phyloP scores from a whole-genome alignment of 2,888 invertebrate genomes.

The Oxyteleia sp. region DNA sequence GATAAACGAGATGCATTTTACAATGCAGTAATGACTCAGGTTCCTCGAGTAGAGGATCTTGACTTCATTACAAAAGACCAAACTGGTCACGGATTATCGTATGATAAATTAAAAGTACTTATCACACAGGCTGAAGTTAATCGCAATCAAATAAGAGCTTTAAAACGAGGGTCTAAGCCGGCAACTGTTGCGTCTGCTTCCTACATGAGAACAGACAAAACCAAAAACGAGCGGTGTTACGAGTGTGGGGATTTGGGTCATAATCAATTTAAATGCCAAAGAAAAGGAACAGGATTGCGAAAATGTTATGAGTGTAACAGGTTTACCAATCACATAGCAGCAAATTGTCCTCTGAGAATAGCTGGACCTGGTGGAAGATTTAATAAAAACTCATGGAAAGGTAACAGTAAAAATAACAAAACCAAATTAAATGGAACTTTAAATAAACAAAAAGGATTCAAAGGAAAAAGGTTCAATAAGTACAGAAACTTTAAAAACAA shows the following conservation, averaged over 20 bases:
- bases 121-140: slow-evolving; percentile 17
- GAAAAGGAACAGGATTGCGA: slow-evolving; percentile 10
- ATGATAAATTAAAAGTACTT: slow-evolving; percentile 2
- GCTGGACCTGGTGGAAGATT: slow-evolving; percentile 17
- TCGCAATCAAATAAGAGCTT: too few relatives aligned
- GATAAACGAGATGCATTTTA: slow-evolving; percentile 9
- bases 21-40: too few relatives aligned
- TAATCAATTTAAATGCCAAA: slow-evolving; percentile 1
- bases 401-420: too few relatives aligned
- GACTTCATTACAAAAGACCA: slow-evolving; percentile 8
- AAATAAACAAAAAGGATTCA: too few relatives aligned
- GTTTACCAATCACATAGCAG: slow-evolving; percentile 3
- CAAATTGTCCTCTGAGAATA: slow-evolving; percentile 14
- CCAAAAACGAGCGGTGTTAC: slow-evolving; percentile 19
- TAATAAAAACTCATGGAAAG: too few relatives aligned
- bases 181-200: too few relatives aligned
- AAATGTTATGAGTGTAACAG: slow-evolving; percentile 21
- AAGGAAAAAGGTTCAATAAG: too few relatives aligned
- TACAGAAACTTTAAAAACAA: too few relatives aligned
- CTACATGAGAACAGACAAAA: too few relatives aligned
- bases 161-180: too few relatives aligned
- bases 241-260: slow-evolving; percentile 12
- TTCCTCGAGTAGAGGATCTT: too few relatives aligned
- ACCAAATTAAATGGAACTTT: too few relatives aligned
- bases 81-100: not conserved